Percentiles rank a stretch among this genome's conserved stretches.
These are phyloP conservation scores for Propithecus coquereli DNA, from an alignment of 2,113 vertebrate genomes.

Conservation along the genomic window DNA sequence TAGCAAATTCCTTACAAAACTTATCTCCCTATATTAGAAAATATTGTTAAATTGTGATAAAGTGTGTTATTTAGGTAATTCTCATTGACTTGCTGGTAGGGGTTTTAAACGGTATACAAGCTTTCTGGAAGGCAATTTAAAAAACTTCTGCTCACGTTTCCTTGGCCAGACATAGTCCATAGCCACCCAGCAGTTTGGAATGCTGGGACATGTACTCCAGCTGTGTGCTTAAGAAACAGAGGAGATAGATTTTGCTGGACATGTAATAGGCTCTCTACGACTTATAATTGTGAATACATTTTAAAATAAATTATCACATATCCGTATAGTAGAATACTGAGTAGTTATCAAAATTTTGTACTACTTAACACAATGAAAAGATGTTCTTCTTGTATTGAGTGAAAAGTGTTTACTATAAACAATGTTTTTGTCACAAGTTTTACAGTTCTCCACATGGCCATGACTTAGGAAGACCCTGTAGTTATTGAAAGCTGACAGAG, in stretches of 20 bases:
- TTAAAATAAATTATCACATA: neutral
- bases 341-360: neutral
- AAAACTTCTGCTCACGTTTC: neutral
- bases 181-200: neutral
- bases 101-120: neutral
- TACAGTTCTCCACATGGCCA: neutral
- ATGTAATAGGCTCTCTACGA: neutral
- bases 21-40: conserved; percentile 5
- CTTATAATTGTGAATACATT: neutral
- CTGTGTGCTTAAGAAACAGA: neutral
- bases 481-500: neutral
- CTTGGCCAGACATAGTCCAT: neutral
- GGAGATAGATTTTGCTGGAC: neutral
- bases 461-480: neutral
- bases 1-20: neutral
- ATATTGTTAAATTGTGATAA: neutral
- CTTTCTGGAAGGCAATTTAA: neutral
- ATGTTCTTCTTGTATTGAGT: neutral
- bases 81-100: neutral
- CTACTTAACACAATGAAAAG: neutral
- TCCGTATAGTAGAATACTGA: neutral
- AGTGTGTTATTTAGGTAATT: neutral
- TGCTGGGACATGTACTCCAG: neutral
- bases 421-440: neutral
- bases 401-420: neutral